phyloP scores from a whole-genome alignment of 1,140 invertebrate species.

The Nymphalis io region DNA sequence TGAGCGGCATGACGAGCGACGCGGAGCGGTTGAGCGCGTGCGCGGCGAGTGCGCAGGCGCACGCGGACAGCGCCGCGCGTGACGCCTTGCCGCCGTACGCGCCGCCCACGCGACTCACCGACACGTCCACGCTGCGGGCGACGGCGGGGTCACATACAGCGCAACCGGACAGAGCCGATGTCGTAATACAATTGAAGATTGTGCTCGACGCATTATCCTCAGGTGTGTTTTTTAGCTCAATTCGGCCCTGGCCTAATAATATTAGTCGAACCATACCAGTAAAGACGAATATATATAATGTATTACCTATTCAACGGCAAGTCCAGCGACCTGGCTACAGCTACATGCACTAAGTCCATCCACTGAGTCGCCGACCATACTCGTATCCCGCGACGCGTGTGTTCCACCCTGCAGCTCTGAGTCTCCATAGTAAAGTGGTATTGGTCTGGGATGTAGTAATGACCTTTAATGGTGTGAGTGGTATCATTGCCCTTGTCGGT shows the following conservation, averaged over 20 bases:
- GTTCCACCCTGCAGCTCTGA: constrained; percentile 82
- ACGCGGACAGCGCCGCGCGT: constrained; percentile 55
- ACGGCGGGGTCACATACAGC: no score
- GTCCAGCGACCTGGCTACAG: constrained; percentile 82
- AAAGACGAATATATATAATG: neutral
- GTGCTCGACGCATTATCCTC: no score
- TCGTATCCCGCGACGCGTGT: constrained; percentile 83
- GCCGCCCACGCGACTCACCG: constrained; percentile 67
- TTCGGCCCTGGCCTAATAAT: no score
- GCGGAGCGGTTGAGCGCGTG: constrained; percentile 55
- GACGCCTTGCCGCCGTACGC: constrained; percentile 73
- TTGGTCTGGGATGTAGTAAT: constrained; percentile 77
- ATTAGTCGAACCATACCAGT: neutral
- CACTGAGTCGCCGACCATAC: constrained; percentile 84
- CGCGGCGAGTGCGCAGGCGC: constrained; percentile 70
- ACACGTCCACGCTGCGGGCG: constrained; percentile 63
- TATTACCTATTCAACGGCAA: constrained; percentile 65
- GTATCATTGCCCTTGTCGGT: constrained; percentile 61
- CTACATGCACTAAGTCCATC: constrained; percentile 84
- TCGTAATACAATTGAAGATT: no score
- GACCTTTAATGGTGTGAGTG: constrained; percentile 79
- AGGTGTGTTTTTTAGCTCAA: no score
- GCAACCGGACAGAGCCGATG: no score
- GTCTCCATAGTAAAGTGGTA: constrained; percentile 87
- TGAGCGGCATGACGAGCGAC: constrained; percentile 79